Evolutionary conservation across 2,888 invertebrate genomes (phyloP).

Genomic region (Plemyria rubiginata): DNA sequence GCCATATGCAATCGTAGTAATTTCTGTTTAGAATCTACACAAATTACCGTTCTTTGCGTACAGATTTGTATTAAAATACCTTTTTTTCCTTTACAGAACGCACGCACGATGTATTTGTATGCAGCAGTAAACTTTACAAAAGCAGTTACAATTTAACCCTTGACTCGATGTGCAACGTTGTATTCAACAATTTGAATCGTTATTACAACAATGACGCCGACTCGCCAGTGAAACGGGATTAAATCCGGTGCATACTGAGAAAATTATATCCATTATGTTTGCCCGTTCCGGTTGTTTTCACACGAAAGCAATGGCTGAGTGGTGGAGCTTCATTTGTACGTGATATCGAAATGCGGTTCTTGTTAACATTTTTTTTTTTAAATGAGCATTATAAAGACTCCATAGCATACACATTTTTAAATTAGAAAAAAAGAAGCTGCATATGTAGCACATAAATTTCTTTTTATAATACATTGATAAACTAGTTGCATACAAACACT

Average conservation of each 20-base stretch:
- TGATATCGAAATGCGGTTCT: background rate
- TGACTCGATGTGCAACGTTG: background rate
- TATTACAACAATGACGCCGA: constrained; percentile 2
- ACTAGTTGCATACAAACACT: too few species aligned
- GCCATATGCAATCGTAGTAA: too few species aligned
- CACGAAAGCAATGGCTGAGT: constrained; percentile 8
- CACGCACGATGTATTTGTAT: too few species aligned
- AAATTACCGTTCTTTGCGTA: too few species aligned
- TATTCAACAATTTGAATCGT: background rate
- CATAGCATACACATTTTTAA: too few species aligned
- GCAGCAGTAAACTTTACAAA: background rate
- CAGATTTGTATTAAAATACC: too few species aligned
- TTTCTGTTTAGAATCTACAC: too few species aligned
- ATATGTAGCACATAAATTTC: too few species aligned
- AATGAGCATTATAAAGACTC: background rate
- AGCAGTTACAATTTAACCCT: background rate
- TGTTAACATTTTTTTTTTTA: background rate
- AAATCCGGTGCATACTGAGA: constrained; percentile 21
- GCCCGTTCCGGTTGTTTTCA: constrained; percentile 23
- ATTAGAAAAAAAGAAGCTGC: too few species aligned
- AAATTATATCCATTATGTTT: constrained; percentile 24
- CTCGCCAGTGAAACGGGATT: constrained; percentile 19
- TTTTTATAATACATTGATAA: too few species aligned
- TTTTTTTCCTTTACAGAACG: too few species aligned
- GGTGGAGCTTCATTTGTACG: constrained; percentile 7